Evolutionary conservation across 2,888 invertebrate genomes (phyloP), one percentile per base, ranked within the genome.

Genomic region (Campoplex nolae): DNA sequence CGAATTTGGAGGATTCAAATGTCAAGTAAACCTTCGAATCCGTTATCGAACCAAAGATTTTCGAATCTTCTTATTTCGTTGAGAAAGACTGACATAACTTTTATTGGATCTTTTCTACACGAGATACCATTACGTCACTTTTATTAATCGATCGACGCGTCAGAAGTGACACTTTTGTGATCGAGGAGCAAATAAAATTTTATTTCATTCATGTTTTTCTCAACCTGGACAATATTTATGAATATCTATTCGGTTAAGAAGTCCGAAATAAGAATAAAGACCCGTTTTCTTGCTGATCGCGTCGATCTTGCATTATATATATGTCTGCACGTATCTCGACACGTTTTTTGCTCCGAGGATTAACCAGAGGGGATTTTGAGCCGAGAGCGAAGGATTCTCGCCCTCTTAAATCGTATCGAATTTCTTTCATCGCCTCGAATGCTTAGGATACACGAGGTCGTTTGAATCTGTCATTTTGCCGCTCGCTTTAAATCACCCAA

Each of bases 371-470:
- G 54, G 73, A 71, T 80, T 86, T 80, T 68, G 80, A 48, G 51
- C 68, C 56, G 48, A 82, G 51, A 74, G 68, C 28, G 38, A 35
- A 54, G 68, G 48, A 78, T 79, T 42, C 58, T 75, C 42, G n/a
- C 23, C 32, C 56, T 32, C 28, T 70, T 56, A n/a, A 58, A 28
- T 7, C 42, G 75, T 83, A 83, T 86, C 80, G 80, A 80, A 76
- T 86, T 83, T 83, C 86, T 83, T 76, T 83, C 76, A 65, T 77
- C 79, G 76, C 73, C 8, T 73, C 62, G 62, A 79, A 58, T 65
- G 38, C 56, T 54, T 54, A 70, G 35, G 77, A 35, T 32, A 68
- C 23, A 23, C 45, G 48, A 62, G 54, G 75, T 80, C 76, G 83
- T 80, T 83, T 83, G 67, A 67, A 35, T 75, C 54, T 38, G 28